Conservation (phyloP, 1,140 invertebrate genomes). For the Tetramorium parvispinum region DNA sequence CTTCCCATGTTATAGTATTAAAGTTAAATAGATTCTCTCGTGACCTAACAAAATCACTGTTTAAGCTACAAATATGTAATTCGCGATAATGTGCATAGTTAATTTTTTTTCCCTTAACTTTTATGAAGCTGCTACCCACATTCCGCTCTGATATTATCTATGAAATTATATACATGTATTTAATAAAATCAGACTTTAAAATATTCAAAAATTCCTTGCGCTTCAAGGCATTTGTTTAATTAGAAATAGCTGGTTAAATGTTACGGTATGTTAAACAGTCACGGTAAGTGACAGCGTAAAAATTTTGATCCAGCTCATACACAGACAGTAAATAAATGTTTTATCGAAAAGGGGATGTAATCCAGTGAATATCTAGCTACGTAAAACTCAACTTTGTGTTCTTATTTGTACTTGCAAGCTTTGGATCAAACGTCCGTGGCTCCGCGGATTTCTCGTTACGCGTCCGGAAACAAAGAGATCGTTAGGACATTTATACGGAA, state of each 20-base stretch:
- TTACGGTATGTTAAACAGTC: no score
- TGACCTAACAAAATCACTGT: conserved; percentile 1
- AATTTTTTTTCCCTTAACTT: neutral
- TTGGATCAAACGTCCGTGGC: neutral
- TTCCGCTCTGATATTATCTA: neutral
- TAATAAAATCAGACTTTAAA: neutral
- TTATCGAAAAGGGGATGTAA: neutral
- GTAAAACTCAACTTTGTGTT: neutral
- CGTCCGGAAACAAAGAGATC: conserved; percentile 26
- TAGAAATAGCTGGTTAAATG: neutral
- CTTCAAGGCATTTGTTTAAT: neutral
- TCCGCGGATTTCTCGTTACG: conserved; percentile 11
- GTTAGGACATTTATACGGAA: conserved; percentile 47
- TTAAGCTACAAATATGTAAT: conserved; percentile 26
- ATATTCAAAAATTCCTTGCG: neutral
- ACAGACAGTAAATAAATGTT: neutral
- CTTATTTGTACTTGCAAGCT: neutral
- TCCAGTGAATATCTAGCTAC: neutral
- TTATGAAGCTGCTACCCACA: neutral
- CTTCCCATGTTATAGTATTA: neutral
- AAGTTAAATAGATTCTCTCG: conserved; percentile 29
- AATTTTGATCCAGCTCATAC: neutral
- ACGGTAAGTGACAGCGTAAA: neutral
- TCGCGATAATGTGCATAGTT: neutral
- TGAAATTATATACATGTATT: neutral